These are phyloP conservation scores for Podarcis raffonei DNA, from an alignment of 2,113 vertebrate genomes.

Conservation along the genomic window DNA sequence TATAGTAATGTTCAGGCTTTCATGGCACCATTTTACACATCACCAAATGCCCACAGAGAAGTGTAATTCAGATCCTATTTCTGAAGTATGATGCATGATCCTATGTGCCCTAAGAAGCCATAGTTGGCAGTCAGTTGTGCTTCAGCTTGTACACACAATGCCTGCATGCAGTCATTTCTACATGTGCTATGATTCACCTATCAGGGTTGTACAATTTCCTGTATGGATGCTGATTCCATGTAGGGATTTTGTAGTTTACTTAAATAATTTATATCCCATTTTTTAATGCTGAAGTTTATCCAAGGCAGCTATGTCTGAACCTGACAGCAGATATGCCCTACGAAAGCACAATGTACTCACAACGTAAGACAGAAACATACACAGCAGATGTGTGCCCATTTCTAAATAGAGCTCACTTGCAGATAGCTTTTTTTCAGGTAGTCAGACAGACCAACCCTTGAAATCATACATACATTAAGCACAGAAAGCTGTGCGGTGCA, in stretches of 20 bases:
- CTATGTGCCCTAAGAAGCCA: neutral
- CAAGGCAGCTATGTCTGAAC: neutral
- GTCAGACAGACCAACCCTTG: neutral
- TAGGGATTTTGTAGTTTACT: neutral
- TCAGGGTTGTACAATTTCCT: neutral
- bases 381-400: neutral
- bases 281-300: neutral
- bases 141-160: neutral
- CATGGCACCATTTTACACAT: neutral
- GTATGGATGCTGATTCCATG: neutral
- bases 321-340: neutral
- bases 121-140: too few relatives aligned
- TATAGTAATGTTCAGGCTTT: neutral
- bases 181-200: neutral
- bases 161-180: neutral
- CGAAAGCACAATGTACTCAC: neutral
- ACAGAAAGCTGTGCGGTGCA: neutral
- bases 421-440: neutral
- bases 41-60: neutral
- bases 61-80: neutral
- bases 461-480: neutral
- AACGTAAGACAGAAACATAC: neutral
- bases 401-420: neutral
- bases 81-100: neutral
- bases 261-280: neutral